Conservation (phyloP, 1,140 invertebrate genomes). For the Drosophila tsacasi region DNA sequence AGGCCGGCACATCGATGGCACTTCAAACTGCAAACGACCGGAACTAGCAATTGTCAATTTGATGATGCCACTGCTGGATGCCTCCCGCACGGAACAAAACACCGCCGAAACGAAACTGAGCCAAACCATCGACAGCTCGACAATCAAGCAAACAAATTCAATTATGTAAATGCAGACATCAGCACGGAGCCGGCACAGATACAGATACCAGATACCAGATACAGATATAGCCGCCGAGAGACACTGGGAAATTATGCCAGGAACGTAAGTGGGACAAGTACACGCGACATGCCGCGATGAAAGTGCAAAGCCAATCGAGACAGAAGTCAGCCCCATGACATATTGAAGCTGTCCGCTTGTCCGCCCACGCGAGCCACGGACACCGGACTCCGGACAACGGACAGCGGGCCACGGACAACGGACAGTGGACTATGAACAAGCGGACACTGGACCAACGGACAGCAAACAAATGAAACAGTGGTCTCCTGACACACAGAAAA, state of each 20-base stretch:
- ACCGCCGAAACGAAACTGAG: slow-evolving; percentile 19
- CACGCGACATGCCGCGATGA: slow-evolving; percentile 54
- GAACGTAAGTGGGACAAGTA: slow-evolving; percentile 72
- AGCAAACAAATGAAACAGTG: background rate
- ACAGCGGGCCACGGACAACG: background rate
- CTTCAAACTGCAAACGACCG: slow-evolving; percentile 83
- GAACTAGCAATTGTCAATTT: slow-evolving; percentile 83
- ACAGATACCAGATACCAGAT: slow-evolving; percentile 6
- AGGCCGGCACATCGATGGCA: slow-evolving; percentile 73
- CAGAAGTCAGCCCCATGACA: slow-evolving; percentile 63
- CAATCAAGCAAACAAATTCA: slow-evolving; percentile 85
- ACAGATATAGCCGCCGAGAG: slow-evolving; percentile 20
- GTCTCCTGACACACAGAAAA: background rate
- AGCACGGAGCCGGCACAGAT: slow-evolving; percentile 36
- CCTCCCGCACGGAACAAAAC: slow-evolving; percentile 58
- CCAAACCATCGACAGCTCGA: slow-evolving; percentile 74
- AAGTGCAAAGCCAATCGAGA: slow-evolving; percentile 69
- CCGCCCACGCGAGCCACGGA: slow-evolving; percentile 22
- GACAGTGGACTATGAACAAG: slow-evolving; percentile 1
- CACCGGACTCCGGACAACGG: slow-evolving; percentile 16
- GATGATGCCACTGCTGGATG: slow-evolving; percentile 47
- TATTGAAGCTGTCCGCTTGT: slow-evolving; percentile 61
- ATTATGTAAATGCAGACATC: slow-evolving; percentile 85
- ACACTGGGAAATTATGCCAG: slow-evolving; percentile 64
- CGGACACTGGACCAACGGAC: slow-evolving; percentile 12